Evolutionary conservation across 1,140 invertebrate species (phyloP), one percentile per base, ranked within the genome.

Genomic region (Drosophila littoralis): DNA sequence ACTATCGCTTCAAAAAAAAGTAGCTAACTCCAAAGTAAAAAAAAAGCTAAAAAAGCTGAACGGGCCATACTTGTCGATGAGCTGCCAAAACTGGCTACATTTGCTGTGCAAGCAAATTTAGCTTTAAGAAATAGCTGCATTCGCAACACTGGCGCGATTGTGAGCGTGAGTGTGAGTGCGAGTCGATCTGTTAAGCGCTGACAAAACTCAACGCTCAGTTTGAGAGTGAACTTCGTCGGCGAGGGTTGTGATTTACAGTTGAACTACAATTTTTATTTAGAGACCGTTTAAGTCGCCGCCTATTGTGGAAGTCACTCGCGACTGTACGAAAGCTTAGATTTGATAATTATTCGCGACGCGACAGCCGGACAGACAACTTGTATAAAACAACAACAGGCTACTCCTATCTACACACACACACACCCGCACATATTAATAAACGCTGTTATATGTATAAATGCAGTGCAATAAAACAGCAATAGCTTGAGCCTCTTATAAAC

Each of bases 261-360:
- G 36, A 50, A 45, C 9, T 8, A 6, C 22, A 40, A 52, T 28
- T 32, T 45, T 1, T 55, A 15, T 17, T 12, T 6, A 63, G 9
- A 7, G n/a, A 63, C 54, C 50, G 60, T 67, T 40, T 9, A 17
- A 64, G 35, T 35, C 12, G 35, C 45, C 57, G 57, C 7, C 6
- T 15, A 78, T 83, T 81, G 77, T 77, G 77, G 73, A 84, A 83
- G 81, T 64, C 79, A 73, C 79, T 83, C 17, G 15, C 28, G 38
- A 50, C 38, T 63, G 58, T 80, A 9, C 63, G 51, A 51, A 3
- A 38, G 45, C 46, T 35, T 63, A 35, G 61, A 38, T 72, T 63
- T 65, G 68, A 81, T 77, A 85, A 80, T 80, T 77, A 77, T 63
- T 73, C 46, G 67, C 69, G 65, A 74, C 64, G 74, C 58, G 45